Percentiles rank a stretch among this genome's conserved stretches.
Evolutionary conservation across 2,113 vertebrate genomes (phyloP).

Genomic region (Chrysochloris asiatica): DNA sequence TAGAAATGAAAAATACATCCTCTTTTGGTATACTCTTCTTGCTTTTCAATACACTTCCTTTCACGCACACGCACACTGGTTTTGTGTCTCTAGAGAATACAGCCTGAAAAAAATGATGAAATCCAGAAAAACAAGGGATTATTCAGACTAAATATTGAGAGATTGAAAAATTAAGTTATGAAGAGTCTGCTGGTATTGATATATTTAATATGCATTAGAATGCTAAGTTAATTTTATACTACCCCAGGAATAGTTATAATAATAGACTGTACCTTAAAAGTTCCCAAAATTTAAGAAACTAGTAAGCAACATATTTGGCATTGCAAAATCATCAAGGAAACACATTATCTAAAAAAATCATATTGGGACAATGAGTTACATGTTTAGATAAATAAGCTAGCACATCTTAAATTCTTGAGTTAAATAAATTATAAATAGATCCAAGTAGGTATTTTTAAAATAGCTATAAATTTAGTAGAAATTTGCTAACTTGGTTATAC

Average conservation of each 20-base stretch:
- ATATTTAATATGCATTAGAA: not conserved
- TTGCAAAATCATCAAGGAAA: slow-evolving; percentile 2
- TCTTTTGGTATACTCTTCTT: too few species aligned
- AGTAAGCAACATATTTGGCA: not conserved
- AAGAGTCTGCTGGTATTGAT: not conserved
- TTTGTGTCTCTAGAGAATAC: too few species aligned
- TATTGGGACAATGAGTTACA: not conserved
- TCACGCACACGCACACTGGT: too few species aligned
- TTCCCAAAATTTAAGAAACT: not conserved
- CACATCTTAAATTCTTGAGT: not conserved
- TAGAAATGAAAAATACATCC: too few species aligned
- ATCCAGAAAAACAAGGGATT: not conserved
- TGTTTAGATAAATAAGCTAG: not conserved
- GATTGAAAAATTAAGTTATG: not conserved
- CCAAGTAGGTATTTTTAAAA: slow-evolving; percentile 15
- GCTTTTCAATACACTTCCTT: too few species aligned
- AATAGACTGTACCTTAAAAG: not conserved
- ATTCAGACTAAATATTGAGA: slow-evolving; percentile 6
- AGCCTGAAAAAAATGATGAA: too few species aligned
- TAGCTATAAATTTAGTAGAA: not conserved
- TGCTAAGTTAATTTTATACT: not conserved
- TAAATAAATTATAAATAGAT: not conserved
- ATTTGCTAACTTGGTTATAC: too few species aligned
- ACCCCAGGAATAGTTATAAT: not conserved
- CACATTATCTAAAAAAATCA: slow-evolving; percentile 9